Evolutionary conservation across 2,113 vertebrate genomes (phyloP).

Genomic region (Chaetura pelagica): DNA sequence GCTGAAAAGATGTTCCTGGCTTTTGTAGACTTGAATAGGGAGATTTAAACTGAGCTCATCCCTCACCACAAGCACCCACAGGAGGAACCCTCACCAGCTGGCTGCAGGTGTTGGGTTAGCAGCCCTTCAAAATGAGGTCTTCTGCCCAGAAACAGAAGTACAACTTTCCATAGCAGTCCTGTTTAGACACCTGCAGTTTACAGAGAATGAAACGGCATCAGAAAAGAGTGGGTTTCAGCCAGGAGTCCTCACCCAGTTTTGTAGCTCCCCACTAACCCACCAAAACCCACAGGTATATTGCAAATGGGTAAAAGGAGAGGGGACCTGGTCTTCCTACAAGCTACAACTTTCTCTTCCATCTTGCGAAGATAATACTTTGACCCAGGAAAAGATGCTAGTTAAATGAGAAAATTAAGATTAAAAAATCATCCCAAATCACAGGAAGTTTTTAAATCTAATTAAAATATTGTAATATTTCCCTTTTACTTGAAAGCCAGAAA

Average conservation of each 20-base stretch:
- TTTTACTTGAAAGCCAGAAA: background rate
- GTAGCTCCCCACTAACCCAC: background rate
- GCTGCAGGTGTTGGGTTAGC: background rate
- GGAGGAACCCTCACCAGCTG: background rate
- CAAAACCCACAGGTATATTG: background rate
- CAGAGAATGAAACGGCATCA: background rate
- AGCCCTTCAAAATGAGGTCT: background rate
- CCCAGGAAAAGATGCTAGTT: background rate
- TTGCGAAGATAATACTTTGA: background rate
- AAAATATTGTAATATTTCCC: background rate
- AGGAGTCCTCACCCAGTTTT: background rate
- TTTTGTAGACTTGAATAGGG: background rate
- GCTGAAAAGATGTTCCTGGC: background rate
- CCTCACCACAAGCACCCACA: background rate
- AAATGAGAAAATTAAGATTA: background rate
- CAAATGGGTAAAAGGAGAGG: background rate
- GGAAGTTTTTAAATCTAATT: background rate
- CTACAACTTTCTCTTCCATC: background rate
- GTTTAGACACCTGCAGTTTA: background rate
- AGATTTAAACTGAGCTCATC: background rate
- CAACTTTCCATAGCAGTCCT: background rate
- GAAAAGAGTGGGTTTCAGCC: background rate
- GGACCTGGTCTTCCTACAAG: background rate
- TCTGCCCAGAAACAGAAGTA: background rate
- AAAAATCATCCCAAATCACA: background rate